These are phyloP conservation scores for Raphicerus campestris DNA, from an alignment of 2,113 vertebrate genomes.

Conservation along the genomic window DNA sequence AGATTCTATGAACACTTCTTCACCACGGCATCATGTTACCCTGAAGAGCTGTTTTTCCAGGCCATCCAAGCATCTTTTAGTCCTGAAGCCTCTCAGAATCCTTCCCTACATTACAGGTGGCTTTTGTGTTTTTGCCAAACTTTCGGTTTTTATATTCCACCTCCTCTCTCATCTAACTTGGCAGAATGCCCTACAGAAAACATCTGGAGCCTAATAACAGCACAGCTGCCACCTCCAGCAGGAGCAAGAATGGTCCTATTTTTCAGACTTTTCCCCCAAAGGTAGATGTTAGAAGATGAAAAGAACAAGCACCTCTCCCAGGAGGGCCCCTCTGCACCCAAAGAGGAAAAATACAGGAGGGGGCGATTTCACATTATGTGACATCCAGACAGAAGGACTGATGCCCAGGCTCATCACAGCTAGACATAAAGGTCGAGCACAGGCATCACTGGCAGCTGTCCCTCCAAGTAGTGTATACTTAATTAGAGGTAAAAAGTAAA, in stretches of 20 bases:
- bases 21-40: fast-evolving
- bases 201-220: not conserved
- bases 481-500: constrained; percentile 26
- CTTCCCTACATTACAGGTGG: not conserved
- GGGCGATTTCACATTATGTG: not conserved
- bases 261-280: not conserved
- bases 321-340: not conserved
- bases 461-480: not conserved
- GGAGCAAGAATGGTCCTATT: not conserved
- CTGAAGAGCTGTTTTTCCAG: not conserved
- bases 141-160: not conserved
- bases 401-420: not conserved
- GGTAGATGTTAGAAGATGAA: not conserved
- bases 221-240: not conserved
- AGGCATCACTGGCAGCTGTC: not conserved
- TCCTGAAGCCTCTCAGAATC: not conserved
- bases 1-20: too few species aligned
- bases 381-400: not conserved
- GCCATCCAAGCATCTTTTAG: not conserved
- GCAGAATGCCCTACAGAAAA: not conserved
- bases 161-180: not conserved
- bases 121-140: not conserved
- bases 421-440: not conserved
- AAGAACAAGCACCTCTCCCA: not conserved
- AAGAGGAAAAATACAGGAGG: not conserved